Conservation (phyloP, 2,888 invertebrate genomes). For the Synergus itoensis region DNA sequence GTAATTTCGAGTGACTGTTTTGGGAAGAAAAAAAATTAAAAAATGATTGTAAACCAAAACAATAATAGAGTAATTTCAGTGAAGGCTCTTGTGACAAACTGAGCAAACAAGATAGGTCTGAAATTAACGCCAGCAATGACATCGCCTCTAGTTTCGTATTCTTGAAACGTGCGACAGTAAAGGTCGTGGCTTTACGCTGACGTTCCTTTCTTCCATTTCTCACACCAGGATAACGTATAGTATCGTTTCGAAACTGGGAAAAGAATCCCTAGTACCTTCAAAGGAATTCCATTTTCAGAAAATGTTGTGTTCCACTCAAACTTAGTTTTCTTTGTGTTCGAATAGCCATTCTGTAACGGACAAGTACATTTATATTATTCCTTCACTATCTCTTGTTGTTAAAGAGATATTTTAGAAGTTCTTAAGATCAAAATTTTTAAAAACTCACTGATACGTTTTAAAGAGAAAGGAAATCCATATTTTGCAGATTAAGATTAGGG, state of each 20-base stretch:
- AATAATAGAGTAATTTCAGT: neutral
- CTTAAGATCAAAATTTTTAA: too few species aligned
- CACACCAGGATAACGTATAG: conserved; percentile 26
- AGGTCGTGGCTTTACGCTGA: conserved; percentile 33
- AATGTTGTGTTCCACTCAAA: conserved; percentile 27
- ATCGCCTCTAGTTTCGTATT: conserved; percentile 28
- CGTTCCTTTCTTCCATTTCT: conserved; percentile 41
- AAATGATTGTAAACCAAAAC: neutral
- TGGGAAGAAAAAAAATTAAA: neutral
- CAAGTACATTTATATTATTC: neutral
- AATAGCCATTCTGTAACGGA: neutral
- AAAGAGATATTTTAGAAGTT: neutral
- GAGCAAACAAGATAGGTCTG: conserved; percentile 23
- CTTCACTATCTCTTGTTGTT: neutral
- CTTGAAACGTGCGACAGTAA: conserved; percentile 6
- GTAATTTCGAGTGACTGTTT: neutral
- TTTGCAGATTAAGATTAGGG: neutral
- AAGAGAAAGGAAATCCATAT: neutral
- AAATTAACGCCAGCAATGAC: conserved; percentile 27
- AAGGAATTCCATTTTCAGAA: conserved; percentile 40
- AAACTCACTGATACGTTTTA: neutral
- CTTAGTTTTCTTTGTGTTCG: conserved; percentile 12
- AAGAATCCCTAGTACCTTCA: conserved; percentile 18
- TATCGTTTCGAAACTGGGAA: conserved; percentile 1
- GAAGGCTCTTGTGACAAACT: neutral